These are phyloP conservation scores for Ammodytes dubius DNA, from an alignment of 2,113 vertebrate species.

Conservation along the genomic window DNA sequence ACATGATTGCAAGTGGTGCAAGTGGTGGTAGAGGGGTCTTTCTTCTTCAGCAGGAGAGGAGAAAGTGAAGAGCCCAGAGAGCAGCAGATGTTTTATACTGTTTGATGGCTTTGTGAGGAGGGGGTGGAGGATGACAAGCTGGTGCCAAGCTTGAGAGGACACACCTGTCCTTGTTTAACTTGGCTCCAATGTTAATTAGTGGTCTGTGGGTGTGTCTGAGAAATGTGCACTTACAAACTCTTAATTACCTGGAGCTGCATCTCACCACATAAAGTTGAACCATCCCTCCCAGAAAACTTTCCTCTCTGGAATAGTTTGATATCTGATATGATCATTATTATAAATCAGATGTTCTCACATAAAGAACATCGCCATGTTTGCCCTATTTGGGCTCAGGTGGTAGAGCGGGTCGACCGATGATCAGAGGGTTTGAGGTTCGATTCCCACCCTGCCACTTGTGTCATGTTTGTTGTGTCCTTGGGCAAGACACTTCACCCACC, in stretches of 20 bases:
- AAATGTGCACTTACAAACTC: conserved; percentile 11
- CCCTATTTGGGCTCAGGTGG: no score
- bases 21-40: background rate
- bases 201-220: conserved; percentile 46
- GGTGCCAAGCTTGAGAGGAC: conserved; percentile 30
- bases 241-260: background rate
- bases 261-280: background rate
- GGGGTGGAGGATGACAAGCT: background rate
- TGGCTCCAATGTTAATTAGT: background rate
- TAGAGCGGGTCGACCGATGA: no score
- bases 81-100: conserved; percentile 56
- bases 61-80: conserved; percentile 48
- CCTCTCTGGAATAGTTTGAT: no score
- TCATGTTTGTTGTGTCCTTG: no score
- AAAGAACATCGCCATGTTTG: no score
- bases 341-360: no score
- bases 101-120: conserved; percentile 1
- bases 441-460: no score
- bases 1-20: background rate
- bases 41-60: conserved; percentile 59
- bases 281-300: no score
- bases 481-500: no score
- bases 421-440: no score
- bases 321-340: no score
- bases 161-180: conserved; percentile 15